Conservation (phyloP, 2,888 invertebrate genomes). For the Pachydiplax longipennis region DNA sequence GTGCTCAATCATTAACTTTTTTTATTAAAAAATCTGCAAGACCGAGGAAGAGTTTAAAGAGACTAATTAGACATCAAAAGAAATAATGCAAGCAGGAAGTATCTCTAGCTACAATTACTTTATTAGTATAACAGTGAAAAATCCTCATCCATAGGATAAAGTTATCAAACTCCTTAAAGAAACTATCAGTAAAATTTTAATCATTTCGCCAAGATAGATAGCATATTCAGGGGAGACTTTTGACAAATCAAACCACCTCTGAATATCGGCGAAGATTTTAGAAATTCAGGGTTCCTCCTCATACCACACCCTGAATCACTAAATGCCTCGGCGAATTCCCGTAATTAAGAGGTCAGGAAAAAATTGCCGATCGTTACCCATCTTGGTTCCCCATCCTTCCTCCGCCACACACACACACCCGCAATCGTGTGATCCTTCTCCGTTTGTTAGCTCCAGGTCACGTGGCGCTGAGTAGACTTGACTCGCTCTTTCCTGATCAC, state of each 20-base stretch:
- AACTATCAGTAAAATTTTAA: too few relatives aligned
- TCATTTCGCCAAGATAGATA: not conserved
- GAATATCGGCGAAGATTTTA: not conserved
- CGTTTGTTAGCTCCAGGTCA: slow-evolving; percentile 9
- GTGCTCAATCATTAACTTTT: too few relatives aligned
- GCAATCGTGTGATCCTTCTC: not conserved
- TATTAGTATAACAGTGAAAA: too few relatives aligned
- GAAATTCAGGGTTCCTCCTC: not conserved
- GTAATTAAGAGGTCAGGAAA: not conserved
- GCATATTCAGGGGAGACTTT: not conserved
- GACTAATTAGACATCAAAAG: too few relatives aligned
- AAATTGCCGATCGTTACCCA: not conserved
- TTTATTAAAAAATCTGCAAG: too few relatives aligned
- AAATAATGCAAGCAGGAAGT: too few relatives aligned
- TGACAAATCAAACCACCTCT: not conserved
- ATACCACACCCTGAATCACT: not conserved
- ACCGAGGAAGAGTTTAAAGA: too few relatives aligned
- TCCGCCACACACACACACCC: not conserved
- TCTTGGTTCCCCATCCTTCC: not conserved
- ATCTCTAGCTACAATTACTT: too few relatives aligned
- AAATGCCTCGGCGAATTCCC: not conserved
- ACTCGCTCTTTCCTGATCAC: not conserved
- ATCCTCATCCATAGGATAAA: too few relatives aligned
- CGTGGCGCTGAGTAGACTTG: not conserved
- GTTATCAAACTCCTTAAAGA: too few relatives aligned